phyloP scores from a whole-genome alignment of 1,140 invertebrate species.

The Tribolium madens region DNA sequence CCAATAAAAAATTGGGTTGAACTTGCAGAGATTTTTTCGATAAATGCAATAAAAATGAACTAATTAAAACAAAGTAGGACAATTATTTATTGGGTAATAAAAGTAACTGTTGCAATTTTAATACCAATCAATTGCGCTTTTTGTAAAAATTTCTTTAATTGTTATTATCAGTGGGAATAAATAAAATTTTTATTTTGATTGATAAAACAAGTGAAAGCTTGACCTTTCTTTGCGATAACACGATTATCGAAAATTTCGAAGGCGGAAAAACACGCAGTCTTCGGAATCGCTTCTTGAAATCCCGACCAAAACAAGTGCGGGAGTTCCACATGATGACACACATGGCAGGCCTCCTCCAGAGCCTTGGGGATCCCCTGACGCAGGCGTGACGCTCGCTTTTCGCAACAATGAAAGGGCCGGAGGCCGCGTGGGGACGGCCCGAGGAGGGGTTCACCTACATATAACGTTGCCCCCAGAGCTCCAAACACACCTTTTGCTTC shows the following conservation, averaged over 20 bases:
- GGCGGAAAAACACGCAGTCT: no score
- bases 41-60: no score
- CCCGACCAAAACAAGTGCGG: background rate
- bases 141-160: background rate
- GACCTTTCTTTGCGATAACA: background rate
- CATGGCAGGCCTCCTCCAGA: slow-evolving; percentile 41
- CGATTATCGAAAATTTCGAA: no score
- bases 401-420: slow-evolving; percentile 61
- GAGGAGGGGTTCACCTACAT: slow-evolving; percentile 61
- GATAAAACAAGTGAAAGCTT: background rate
- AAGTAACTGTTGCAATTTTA: no score
- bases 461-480: slow-evolving; percentile 55
- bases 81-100: no score
- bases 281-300: background rate
- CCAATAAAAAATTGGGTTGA: background rate
- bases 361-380: slow-evolving; percentile 61
- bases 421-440: slow-evolving; percentile 50
- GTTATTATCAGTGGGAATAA: background rate
- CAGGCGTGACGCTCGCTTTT: slow-evolving; percentile 59
- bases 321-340: background rate
- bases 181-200: background rate
- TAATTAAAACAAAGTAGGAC: no score
- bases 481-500: slow-evolving; percentile 60
- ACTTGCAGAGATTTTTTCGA: background rate
- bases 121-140: background rate